phyloP scores from a whole-genome alignment of 2,113 vertebrate genomes.

The Cepphus grylle region DNA sequence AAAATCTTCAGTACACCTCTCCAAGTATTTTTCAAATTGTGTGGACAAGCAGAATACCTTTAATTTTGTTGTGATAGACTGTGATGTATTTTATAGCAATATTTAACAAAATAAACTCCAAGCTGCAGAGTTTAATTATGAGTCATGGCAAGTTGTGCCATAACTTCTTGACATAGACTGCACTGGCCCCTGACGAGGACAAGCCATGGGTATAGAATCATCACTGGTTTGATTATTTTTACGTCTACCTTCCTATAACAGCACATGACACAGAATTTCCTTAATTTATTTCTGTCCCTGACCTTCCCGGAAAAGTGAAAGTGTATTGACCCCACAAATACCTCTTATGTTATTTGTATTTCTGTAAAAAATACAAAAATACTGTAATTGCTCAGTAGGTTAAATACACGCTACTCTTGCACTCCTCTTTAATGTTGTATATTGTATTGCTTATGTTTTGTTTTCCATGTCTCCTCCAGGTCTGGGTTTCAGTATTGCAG shows the following conservation, averaged over 20 bases:
- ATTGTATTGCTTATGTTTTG: not conserved
- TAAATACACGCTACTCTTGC: not conserved
- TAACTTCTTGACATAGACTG: not conserved
- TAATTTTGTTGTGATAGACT: not conserved
- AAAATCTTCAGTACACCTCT: not conserved
- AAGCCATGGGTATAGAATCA: not conserved
- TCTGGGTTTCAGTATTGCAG: conserved; percentile 96
- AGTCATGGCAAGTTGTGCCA: not conserved
- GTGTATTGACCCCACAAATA: not conserved
- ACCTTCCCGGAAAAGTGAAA: not conserved
- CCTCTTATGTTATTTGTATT: not conserved
- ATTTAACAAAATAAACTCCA: not conserved
- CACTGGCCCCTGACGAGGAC: not conserved
- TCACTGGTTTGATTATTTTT: not conserved
- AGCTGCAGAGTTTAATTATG: not conserved
- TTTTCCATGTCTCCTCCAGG: conserved; percentile 70
- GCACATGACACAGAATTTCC: not conserved
- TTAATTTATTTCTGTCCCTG: not conserved
- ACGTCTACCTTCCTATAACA: not conserved
- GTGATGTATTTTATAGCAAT: not conserved
- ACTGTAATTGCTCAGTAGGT: not conserved
- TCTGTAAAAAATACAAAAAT: not conserved
- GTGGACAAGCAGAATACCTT: not conserved
- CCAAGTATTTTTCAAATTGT: not conserved
- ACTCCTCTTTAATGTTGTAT: not conserved